A percentile compares a stretch with the other conserved stretches of the same genome.
Evolutionary conservation across 2,888 invertebrate species (phyloP).

Genomic region (Ramazzottius varieornatus): DNA sequence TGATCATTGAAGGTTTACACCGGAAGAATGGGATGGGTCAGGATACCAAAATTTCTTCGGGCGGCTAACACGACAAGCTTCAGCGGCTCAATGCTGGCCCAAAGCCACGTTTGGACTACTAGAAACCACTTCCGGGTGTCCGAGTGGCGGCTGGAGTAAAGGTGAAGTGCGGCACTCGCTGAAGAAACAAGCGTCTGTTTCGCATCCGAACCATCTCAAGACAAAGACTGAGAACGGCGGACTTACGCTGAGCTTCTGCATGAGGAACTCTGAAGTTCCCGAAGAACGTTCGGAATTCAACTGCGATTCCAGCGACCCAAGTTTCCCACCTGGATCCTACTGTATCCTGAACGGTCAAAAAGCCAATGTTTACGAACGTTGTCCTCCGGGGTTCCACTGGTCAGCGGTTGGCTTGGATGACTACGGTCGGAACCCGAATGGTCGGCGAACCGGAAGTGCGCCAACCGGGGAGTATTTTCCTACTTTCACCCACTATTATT

Average conservation of each 20-base stretch:
- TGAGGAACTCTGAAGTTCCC: background rate
- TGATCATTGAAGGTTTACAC: too few species aligned
- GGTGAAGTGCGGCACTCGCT: background rate
- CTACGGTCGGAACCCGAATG: background rate
- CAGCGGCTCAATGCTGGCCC: background rate
- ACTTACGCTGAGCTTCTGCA: background rate
- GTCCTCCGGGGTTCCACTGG: background rate
- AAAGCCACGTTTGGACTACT: background rate
- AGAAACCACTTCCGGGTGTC: background rate
- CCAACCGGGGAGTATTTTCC: background rate
- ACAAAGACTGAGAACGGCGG: background rate
- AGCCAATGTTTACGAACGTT: background rate
- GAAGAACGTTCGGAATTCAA: background rate
- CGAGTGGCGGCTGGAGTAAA: background rate
- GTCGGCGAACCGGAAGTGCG: background rate
- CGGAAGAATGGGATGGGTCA: too few species aligned
- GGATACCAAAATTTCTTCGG: background rate
- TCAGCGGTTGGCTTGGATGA: background rate
- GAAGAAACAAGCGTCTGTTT: background rate
- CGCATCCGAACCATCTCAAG: background rate
- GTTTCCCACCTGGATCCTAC: background rate
- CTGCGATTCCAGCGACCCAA: background rate
- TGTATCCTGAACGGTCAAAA: background rate
- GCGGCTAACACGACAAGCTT: background rate
- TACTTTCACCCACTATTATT: background rate